Base-by-base conservation (phyloP, 2,888 invertebrate species). In the Acrobeloides nanus region DNA sequence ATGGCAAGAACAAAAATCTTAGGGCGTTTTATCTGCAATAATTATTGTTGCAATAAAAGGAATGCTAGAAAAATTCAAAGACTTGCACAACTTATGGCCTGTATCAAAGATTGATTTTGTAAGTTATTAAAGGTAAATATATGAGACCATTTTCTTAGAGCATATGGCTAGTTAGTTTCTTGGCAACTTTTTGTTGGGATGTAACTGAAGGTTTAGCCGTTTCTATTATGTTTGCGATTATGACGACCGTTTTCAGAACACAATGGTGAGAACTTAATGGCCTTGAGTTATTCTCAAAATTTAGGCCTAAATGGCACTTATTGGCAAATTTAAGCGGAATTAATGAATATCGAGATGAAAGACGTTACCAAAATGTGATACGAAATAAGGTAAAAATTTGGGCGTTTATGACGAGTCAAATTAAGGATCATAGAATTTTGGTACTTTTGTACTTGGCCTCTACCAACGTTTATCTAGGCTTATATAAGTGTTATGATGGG, bases 31-130 rank as follows among this genome's bases (percentile, higher is more conserved):
- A n/a, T n/a, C n/a, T n/a, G n/a, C n/a, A n/a, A n/a, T n/a, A n/a
- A n/a, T n/a, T n/a, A n/a, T n/a, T n/a, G n/a, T 86, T 2, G 84
- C 86, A 0, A 75, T 87, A 15, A 84, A 84, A 72, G 84, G 84
- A 47, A 84, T 87, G 82, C 78, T 85, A 39, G 31, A 40, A 18
- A 73, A 74, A 39, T 61, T 74, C 33, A 21, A 37, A 1, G 69
- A 73, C 8, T 52, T 73, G 1, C 39, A 40, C 20, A 42, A 38
- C 8, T 55, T 73, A 1, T 74, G 70, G 70, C 61, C 60, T 20
- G 49, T 70, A 5, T 69, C 72, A 7, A 72, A 73, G 46, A 66
- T 68, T 21, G 72, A 72, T 43, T 77, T 76, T 67, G 76, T 77
- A 61, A 73, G 75, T 39, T 15, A n/a, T 35, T 8, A 37, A n/a